A percentile compares a stretch with the other conserved stretches of the same genome.
Evolutionary conservation across 2,888 invertebrate species (phyloP).

Genomic region (Brenthis daphne): DNA sequence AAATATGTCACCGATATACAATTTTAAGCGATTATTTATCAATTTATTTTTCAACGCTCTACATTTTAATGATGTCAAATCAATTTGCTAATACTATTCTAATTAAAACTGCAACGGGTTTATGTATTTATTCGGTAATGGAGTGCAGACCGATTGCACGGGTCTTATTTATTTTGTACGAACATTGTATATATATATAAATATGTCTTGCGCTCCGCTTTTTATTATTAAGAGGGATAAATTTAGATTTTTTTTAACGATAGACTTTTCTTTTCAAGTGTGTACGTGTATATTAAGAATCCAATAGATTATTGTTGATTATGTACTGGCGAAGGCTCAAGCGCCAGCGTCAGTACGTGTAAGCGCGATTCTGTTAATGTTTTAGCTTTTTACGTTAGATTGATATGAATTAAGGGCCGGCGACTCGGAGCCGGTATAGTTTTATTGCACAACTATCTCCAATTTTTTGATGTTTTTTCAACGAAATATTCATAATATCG

Average conservation of each 20-base stretch:
- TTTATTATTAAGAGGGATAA: conserved; percentile 65
- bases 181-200: not conserved
- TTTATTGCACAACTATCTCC: conserved; percentile 66
- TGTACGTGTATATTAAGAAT: conserved; percentile 66
- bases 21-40: conserved; percentile 4
- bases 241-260: conserved; percentile 54
- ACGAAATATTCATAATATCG: conserved; percentile 75
- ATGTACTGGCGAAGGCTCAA: conserved; percentile 59
- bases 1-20: conserved; percentile 1
- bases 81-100: conserved; percentile 13
- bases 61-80: conserved; percentile 16
- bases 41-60: not conserved
- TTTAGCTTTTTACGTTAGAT: conserved; percentile 47
- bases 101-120: conserved; percentile 14
- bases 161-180: conserved; percentile 10
- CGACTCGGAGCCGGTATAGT: conserved; percentile 46
- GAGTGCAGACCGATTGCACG: conserved; percentile 4
- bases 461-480: conserved; percentile 80
- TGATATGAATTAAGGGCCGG: conserved; percentile 71
- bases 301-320: conserved; percentile 59
- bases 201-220: conserved; percentile 60
- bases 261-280: conserved; percentile 59
- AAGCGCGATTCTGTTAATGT: conserved; percentile 63
- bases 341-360: conserved; percentile 68
- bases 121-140: conserved; percentile 19